These are phyloP conservation scores for Holacanthus passer DNA, from an alignment of 2,113 vertebrate genomes.

Conservation along the genomic window DNA sequence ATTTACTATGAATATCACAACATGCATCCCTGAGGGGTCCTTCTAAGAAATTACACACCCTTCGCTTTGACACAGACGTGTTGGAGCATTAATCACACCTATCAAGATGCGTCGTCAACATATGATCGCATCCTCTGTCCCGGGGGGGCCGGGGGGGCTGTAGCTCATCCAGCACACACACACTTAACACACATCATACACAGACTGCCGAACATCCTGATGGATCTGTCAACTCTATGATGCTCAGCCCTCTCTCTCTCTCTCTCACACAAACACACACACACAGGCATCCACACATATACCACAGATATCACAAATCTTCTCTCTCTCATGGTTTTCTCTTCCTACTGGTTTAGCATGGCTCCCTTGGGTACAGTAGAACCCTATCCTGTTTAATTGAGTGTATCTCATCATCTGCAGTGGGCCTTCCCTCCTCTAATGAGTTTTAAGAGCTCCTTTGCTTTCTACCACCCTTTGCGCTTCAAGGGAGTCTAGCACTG, in stretches of 20 bases:
- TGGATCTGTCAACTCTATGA: constrained; percentile 44
- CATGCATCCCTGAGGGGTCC: constrained; percentile 63
- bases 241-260: constrained; percentile 8
- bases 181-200: constrained; percentile 20
- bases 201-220: constrained; percentile 50
- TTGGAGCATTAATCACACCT: constrained; percentile 79
- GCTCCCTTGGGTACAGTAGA: constrained; percentile 65
- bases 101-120: constrained; percentile 74
- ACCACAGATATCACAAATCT: constrained; percentile 42
- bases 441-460: constrained; percentile 73
- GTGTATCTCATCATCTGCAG: constrained; percentile 78
- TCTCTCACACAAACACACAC: background rate
- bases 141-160: background rate
- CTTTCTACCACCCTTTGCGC: constrained; percentile 54
- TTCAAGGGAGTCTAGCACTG: constrained; percentile 29
- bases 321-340: constrained; percentile 32
- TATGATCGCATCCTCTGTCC: constrained; percentile 62
- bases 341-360: constrained; percentile 52
- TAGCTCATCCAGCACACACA: constrained; percentile 20
- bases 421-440: constrained; percentile 66
- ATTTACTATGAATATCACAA: constrained; percentile 74
- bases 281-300: constrained; percentile 9
- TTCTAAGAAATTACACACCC: constrained; percentile 76
- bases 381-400: constrained; percentile 79
- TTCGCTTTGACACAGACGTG: constrained; percentile 72